Conservation (phyloP, 2,113 vertebrate genomes). For the Heterotilapia buettikoferi region DNA sequence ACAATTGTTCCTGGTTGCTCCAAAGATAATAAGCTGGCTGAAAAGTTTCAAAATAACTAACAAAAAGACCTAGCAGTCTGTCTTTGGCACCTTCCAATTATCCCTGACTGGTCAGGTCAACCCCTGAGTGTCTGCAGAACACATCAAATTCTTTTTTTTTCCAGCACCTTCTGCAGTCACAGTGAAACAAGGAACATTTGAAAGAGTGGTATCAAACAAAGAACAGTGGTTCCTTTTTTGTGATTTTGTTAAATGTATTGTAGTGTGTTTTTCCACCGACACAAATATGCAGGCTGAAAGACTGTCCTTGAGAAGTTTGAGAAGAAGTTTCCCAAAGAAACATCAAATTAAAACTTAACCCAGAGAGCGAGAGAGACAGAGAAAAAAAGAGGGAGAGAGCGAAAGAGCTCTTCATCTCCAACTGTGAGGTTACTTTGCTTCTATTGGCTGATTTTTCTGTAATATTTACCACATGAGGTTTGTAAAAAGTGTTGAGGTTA, state of each 20-base stretch:
- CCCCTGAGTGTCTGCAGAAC: conserved; percentile 63
- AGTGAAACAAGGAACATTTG: conserved; percentile 53
- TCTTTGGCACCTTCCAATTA: conserved; percentile 46
- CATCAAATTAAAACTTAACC: not conserved
- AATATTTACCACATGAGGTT: not conserved
- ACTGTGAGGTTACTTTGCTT: not conserved
- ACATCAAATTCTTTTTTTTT: not conserved
- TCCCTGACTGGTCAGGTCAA: conserved; percentile 48
- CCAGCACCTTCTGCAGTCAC: conserved; percentile 64
- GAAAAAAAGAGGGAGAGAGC: not conserved
- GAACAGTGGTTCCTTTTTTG: conserved; percentile 33
- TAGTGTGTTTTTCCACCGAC: not conserved
- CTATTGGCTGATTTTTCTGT: not conserved
- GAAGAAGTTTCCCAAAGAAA: not conserved
- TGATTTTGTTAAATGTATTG: not conserved
- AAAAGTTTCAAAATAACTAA: not conserved
- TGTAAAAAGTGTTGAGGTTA: not conserved
- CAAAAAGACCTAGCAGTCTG: not conserved
- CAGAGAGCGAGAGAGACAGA: not conserved
- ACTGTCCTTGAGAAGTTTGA: conserved; percentile 30
- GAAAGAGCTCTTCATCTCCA: not conserved
- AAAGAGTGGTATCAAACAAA: conserved; percentile 43
- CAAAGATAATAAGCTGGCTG: not conserved
- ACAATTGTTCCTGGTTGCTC: not conserved
- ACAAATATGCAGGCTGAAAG: conserved; percentile 29